Evolutionary conservation across 2,113 vertebrate genomes (phyloP).

Genomic region (Scatophagus argus): DNA sequence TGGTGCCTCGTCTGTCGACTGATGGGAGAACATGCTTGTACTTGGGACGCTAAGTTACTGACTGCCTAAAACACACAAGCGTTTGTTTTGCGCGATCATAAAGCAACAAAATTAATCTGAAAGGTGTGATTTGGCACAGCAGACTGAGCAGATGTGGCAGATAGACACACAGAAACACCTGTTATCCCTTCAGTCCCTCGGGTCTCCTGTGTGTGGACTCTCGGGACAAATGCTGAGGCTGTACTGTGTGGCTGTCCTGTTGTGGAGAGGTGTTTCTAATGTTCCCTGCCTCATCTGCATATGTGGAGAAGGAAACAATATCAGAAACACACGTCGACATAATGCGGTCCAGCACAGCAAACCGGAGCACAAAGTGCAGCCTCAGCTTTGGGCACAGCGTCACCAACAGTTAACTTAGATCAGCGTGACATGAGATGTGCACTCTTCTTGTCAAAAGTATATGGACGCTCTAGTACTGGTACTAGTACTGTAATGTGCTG

Average conservation of each 20-base stretch:
- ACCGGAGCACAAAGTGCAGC: background rate
- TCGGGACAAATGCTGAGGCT: background rate
- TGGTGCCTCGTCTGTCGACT: background rate
- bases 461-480: background rate
- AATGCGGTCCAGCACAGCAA: constrained; percentile 30
- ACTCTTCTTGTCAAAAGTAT: background rate
- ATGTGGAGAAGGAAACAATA: background rate
- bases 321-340: constrained; percentile 35
- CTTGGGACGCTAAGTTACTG: background rate
- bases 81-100: background rate
- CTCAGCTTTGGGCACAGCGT: background rate
- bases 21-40: background rate
- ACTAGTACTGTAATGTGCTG: background rate
- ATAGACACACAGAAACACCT: constrained; percentile 8
- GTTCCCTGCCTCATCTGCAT: constrained; percentile 30
- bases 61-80: background rate
- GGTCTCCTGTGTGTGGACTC: constrained; percentile 11
- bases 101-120: background rate
- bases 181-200: background rate
- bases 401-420: background rate
- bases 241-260: background rate
- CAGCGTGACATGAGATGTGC: background rate
- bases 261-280: constrained; percentile 43
- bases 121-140: background rate
- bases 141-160: background rate